A percentile compares a stretch with the other conserved stretches of the same genome.
Evolutionary conservation across 2,113 vertebrate species (phyloP).

Genomic region (Pelmatolapia mariae): DNA sequence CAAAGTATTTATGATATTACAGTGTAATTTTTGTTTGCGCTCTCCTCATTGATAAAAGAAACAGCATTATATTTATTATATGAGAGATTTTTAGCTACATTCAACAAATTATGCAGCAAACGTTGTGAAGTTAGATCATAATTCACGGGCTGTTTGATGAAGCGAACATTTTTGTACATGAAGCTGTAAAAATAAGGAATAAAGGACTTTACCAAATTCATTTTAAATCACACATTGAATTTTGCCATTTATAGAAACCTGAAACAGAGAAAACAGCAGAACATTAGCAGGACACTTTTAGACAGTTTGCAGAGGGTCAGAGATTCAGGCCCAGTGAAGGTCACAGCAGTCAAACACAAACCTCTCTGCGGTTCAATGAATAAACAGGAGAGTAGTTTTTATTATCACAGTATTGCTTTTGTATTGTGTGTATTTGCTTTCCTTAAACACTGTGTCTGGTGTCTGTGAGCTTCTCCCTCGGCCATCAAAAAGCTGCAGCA

Average conservation of each 20-base stretch:
- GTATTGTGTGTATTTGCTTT: background rate
- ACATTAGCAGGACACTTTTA: background rate
- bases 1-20: no score
- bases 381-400: background rate
- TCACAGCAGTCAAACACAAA: background rate
- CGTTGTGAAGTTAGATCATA: background rate
- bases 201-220: background rate
- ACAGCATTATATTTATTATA: background rate
- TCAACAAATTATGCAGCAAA: background rate
- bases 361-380: rapidly evolving
- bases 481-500: background rate
- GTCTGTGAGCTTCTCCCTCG: background rate
- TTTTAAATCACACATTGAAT: background rate
- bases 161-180: background rate
- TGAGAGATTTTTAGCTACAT: background rate
- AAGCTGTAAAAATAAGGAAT: background rate
- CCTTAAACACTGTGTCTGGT: background rate
- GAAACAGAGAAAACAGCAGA: background rate
- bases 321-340: background rate
- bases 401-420: background rate
- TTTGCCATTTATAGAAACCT: background rate
- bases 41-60: background rate
- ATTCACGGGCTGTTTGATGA: background rate
- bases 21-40: rapidly evolving
- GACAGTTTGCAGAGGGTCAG: background rate